A percentile compares a stretch with the other conserved stretches of the same genome.
Evolutionary conservation across 2,888 invertebrate species (phyloP).

Genomic region (Apamea sordens): DNA sequence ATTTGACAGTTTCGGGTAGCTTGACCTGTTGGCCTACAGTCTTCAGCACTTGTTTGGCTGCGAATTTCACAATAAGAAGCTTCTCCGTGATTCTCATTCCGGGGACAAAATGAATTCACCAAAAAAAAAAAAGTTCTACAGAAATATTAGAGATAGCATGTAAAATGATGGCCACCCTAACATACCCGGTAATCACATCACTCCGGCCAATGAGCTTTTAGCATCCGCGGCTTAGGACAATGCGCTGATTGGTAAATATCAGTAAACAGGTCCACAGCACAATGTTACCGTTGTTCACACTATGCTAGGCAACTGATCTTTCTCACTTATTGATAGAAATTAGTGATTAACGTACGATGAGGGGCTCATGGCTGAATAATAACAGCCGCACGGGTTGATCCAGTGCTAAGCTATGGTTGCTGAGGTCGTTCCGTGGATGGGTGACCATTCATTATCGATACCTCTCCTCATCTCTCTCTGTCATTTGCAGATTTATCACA

Average conservation of each 20-base stretch:
- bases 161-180: constrained; percentile 31
- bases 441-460: neutral
- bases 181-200: constrained; percentile 44
- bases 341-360: neutral
- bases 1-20: no score
- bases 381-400: no score
- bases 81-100: neutral
- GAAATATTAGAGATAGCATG: neutral
- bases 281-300: neutral
- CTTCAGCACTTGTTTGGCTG: neutral
- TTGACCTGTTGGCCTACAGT: no score
- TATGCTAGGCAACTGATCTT: neutral
- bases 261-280: constrained; percentile 6
- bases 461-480: no score
- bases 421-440: neutral
- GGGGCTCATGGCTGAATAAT: no score
- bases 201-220: constrained; percentile 44
- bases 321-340: neutral
- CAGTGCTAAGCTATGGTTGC: neutral
- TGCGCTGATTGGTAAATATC: constrained; percentile 45
- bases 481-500: no score
- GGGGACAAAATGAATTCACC: neutral
- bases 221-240: constrained; percentile 24
- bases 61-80: neutral
- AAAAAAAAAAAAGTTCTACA: neutral